These are phyloP conservation scores for Erethizon dorsatum DNA, from an alignment of 2,797 vertebrate genomes.

Conservation along the genomic window DNA sequence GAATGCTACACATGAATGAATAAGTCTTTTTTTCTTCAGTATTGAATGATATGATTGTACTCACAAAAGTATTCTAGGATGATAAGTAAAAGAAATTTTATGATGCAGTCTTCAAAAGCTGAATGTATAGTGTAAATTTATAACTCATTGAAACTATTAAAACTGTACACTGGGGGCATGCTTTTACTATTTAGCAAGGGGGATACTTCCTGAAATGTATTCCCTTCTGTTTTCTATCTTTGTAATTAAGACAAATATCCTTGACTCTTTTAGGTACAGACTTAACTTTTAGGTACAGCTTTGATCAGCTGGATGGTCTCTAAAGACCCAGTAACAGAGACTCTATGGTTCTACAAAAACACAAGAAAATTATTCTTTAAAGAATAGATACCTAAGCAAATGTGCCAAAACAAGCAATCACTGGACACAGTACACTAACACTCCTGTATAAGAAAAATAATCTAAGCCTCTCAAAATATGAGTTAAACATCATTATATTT, in stretches of 20 bases:
- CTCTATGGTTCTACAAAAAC: not conserved
- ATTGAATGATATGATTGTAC: not conserved
- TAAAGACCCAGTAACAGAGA: not conserved
- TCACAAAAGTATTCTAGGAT: constrained; percentile 35
- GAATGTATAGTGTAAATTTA: not conserved
- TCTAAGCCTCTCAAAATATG: not conserved
- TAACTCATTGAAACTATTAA: constrained; percentile 18
- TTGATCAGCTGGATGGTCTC: not conserved
- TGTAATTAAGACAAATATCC: constrained; percentile 36
- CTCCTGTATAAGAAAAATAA: not conserved
- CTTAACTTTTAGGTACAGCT: not conserved
- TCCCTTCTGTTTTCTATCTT: not conserved
- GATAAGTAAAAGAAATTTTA: not conserved
- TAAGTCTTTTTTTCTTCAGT: not conserved
- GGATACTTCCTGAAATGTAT: not conserved
- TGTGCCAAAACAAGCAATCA: not conserved
- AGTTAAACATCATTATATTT: not conserved
- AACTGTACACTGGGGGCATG: not conserved
- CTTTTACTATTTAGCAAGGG: not conserved
- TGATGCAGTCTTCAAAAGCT: not conserved
- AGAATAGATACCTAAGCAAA: not conserved
- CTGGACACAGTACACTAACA: not conserved
- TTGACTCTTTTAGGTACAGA: not conserved
- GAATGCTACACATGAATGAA: not conserved
- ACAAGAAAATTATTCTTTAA: not conserved